Percentiles rank a stretch among this genome's conserved stretches.
Evolutionary conservation across 2,888 invertebrate genomes (phyloP).

Genomic region (Apamea crenata): DNA sequence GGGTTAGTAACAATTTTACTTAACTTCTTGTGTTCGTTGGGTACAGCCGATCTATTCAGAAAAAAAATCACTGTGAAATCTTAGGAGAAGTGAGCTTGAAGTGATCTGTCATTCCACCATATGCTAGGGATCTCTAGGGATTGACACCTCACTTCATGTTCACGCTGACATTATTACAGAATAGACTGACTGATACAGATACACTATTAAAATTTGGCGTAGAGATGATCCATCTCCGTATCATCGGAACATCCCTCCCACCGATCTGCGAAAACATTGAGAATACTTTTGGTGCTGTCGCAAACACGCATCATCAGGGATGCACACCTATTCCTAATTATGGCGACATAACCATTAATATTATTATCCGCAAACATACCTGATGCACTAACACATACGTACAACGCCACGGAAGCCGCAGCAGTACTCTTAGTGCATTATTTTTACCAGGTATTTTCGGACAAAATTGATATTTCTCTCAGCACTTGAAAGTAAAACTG

Average conservation of each 20-base stretch:
- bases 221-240: neutral
- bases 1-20: neutral
- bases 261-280: no score
- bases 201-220: neutral
- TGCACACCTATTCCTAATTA: neutral
- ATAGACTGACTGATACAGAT: neutral
- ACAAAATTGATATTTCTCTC: conserved; percentile 9
- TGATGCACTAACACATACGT: neutral
- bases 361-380: neutral
- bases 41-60: no score
- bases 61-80: no score
- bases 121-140: no score
- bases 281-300: no score
- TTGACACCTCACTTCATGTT: no score
- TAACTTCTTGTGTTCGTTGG: neutral
- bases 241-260: neutral
- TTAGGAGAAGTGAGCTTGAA: no score
- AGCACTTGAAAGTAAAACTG: conserved; percentile 58
- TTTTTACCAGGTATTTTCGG: neutral
- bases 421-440: neutral
- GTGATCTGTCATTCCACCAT: no score
- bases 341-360: neutral
- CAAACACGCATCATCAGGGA: no score
- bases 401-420: neutral
- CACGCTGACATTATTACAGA: no score